Base-by-base conservation (phyloP, 2,797 vertebrate species). In the Anguilla anguilla region DNA sequence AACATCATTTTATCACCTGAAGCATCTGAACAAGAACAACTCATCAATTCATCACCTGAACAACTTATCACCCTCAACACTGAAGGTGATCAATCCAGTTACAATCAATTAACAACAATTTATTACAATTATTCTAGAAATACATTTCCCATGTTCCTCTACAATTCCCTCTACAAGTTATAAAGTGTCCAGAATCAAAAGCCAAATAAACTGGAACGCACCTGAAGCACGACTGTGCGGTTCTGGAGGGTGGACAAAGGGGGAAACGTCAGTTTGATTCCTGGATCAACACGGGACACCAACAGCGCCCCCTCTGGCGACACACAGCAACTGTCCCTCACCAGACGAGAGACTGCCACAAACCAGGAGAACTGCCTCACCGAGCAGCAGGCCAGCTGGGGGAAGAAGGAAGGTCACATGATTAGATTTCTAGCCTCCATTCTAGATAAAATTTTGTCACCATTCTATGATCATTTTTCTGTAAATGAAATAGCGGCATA, bases 291-390 rank as follows among this genome's bases (percentile, higher is more conserved):
- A 0, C 95, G 97, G 74, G 97, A 99, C 87, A 97, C 97, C 85
- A 99, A 94, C 90, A 98, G 90, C 0, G 96, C 94, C 61, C 98
- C 98, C 57, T 97, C 95, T 85, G 97, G 94, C 64, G 96, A 92
- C 13, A 99, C 96, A 19, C 94, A 90, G 93, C 98, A 98, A 87
- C 94, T 92, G 88, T 99, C 96, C 90, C 95, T 96, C 86, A 96
- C 95, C 5, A 97, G 97, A 86, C 97, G 95, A 17, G 96, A 97
- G 31, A 99, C 95, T 0, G 96, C 97, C 22, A 99, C 96, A 90
- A 99, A 99, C 97, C 98, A 99, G 19, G 99, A 99, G 94, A 99
- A 99, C 89, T 99, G 97, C 17, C 90, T 93, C 67, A 98, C 97
- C 2, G 93, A 94, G 91, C 97, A 98, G 91, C 93, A 96, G 15